Percentiles rank a stretch among this genome's conserved stretches.
phyloP scores from a whole-genome alignment of 2,888 invertebrate species.

The Platerodrilus igneus region DNA sequence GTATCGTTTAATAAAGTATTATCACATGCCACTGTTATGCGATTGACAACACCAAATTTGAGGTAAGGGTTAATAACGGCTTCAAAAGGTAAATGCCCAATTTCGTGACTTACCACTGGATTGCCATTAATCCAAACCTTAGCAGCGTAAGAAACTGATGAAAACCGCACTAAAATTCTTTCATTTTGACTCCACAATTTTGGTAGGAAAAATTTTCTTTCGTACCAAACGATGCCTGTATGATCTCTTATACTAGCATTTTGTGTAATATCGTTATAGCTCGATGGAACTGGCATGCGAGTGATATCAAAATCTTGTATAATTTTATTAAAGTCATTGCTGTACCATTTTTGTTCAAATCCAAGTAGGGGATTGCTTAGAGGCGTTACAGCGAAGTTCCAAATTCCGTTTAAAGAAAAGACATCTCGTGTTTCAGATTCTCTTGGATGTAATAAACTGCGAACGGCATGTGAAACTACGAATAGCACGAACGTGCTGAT shows the following conservation, averaged over 20 bases:
- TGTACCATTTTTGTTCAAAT: slow-evolving; percentile 72
- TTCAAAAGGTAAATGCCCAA: slow-evolving; percentile 95
- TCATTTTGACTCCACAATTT: slow-evolving; percentile 62
- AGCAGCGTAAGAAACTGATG: slow-evolving; percentile 87
- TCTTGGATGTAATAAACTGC: slow-evolving; percentile 70
- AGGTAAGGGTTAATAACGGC: slow-evolving; percentile 70
- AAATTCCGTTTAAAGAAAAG: slow-evolving; percentile 77
- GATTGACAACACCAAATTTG: slow-evolving; percentile 65
- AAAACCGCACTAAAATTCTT: slow-evolving; percentile 83
- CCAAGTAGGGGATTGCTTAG: slow-evolving; percentile 67
- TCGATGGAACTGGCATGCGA: slow-evolving; percentile 93
- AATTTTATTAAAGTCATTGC: slow-evolving; percentile 65
- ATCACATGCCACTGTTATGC: slow-evolving; percentile 88
- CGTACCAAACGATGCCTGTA: slow-evolving; percentile 96
- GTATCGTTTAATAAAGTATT: slow-evolving; percentile 84
- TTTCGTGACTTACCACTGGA: slow-evolving; percentile 75
- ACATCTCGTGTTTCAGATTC: slow-evolving; percentile 81
- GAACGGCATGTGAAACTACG: too few relatives aligned
- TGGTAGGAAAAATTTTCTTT: slow-evolving; percentile 79
- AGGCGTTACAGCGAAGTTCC: slow-evolving; percentile 82
- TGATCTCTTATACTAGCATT: slow-evolving; percentile 78
- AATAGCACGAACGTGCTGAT: too few relatives aligned
- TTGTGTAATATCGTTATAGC: slow-evolving; percentile 91
- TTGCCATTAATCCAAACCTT: slow-evolving; percentile 91
- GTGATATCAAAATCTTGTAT: slow-evolving; percentile 42